Base-by-base conservation (phyloP, 2,797 vertebrate species). In the Anas flavirostris region DNA sequence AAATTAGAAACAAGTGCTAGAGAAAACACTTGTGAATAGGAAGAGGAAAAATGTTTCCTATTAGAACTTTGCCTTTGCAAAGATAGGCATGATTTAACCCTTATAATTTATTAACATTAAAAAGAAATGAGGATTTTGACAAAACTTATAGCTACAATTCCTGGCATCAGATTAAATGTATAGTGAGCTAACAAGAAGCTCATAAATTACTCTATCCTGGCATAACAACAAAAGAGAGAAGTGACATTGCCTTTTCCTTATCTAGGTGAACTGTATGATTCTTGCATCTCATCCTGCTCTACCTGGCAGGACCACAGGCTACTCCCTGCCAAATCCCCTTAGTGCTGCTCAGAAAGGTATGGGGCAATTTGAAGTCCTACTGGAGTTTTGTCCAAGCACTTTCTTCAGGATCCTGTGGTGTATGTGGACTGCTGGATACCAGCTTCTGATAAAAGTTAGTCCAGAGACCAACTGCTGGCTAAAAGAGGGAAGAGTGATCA, bases 221-320 rank as follows among this genome's bases (percentile, higher is more conserved):
- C 5, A 5, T n/a, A 33, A 23, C 12, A 22, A 29, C 64, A 43
- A 23, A n/a, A 59, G 29, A 25, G 23, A 33, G 12, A 44, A 21
- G 23, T 28, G 22, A 22, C 5, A 7, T 35, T 75, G 35, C 44
- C 44, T 50, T 75, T 70, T 37, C 50, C 10, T 82, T 66, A 11
- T 13, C 43, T 12, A 15, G 29, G 10, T 50, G 43, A 44, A 31
- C 10, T 3, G 0, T 53, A 6, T 1, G 52, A 73, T 26, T 73
- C 77, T 48, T 33, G 21, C 44, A 60, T 50, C 25, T 31, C 0
- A 2, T 56, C 33, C n/a, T 67, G 46, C 50, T 58, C 56, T 0
- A 0, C 48, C 10, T 2, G 0, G 10, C 29, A 44, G 15, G 25
- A 59, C 21, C 0, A 1, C 2, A 1, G 28, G 33, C 44, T 76